phyloP scores from a whole-genome alignment of 2,888 invertebrate genomes.

The Eumerus sabulonum region DNA sequence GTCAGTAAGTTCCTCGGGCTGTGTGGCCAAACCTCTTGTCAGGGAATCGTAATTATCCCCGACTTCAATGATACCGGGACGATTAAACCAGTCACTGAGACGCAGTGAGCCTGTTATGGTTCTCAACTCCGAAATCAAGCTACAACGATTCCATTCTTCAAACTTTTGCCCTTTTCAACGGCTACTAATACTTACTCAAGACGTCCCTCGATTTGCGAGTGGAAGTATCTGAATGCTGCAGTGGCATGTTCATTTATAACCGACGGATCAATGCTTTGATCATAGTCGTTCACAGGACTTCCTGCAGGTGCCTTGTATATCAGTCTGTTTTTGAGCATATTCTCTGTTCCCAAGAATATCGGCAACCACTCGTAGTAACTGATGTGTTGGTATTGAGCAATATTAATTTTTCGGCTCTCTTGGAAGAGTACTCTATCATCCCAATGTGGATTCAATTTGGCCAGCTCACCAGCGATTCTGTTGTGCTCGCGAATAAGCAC shows the following conservation, averaged over 20 bases:
- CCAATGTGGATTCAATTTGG: constrained; percentile 80
- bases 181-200: constrained; percentile 77
- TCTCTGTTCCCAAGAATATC: constrained; percentile 78
- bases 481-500: constrained; percentile 80
- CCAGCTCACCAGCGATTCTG: constrained; percentile 78
- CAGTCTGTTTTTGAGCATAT: constrained; percentile 78
- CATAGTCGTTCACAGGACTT: constrained; percentile 80
- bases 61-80: constrained; percentile 80
- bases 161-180: not conserved
- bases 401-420: constrained; percentile 80
- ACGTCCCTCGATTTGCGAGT: constrained; percentile 81
- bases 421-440: constrained; percentile 80
- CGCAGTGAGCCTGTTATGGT: constrained; percentile 78
- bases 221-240: constrained; percentile 84
- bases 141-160: constrained; percentile 62
- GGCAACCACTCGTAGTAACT: constrained; percentile 81
- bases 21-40: constrained; percentile 87
- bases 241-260: constrained; percentile 83
- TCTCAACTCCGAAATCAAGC: constrained; percentile 79
- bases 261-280: constrained; percentile 80
- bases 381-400: constrained; percentile 80
- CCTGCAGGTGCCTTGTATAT: constrained; percentile 75
- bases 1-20: constrained; percentile 88
- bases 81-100: constrained; percentile 81
- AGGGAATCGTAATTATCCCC: constrained; percentile 85